A percentile compares a stretch with the other conserved stretches of the same genome.
phyloP scores from a whole-genome alignment of 2,888 invertebrate genomes.

The Hyposoter dolosus region DNA sequence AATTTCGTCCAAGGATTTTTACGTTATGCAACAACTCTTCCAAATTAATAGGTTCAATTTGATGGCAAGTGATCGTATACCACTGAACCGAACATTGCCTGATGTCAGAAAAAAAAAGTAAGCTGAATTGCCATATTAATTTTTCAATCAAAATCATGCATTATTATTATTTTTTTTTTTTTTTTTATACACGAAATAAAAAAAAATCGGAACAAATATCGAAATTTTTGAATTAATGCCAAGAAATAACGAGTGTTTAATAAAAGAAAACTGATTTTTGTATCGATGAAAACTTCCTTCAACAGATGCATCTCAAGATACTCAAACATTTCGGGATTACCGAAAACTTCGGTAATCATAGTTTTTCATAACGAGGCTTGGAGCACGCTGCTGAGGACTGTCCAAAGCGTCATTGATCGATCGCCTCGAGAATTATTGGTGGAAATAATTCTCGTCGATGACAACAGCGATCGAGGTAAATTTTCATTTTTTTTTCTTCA shows the following conservation, averaged over 20 bases:
- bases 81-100: conserved; percentile 93
- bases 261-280: background rate
- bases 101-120: conserved; percentile 94
- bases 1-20: conserved; percentile 90
- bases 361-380: conserved; percentile 99
- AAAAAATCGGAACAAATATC: no score
- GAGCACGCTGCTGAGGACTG: conserved; percentile 97
- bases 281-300: background rate
- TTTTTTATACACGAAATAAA: no score
- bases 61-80: conserved; percentile 94
- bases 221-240: background rate
- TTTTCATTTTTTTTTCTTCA: background rate
- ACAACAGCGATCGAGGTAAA: conserved; percentile 93
- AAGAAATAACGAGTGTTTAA: background rate
- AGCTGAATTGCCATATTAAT: conserved; percentile 63
- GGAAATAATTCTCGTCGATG: conserved; percentile 96
- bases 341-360: conserved; percentile 96
- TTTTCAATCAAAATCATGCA: background rate
- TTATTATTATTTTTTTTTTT: no score
- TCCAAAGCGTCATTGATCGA: conserved; percentile 96
- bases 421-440: conserved; percentile 92
- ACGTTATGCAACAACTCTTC: conserved; percentile 92
- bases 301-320: conserved; percentile 88
- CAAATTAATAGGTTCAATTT: conserved; percentile 95
- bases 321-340: conserved; percentile 88